Base-by-base conservation (phyloP, 2,113 vertebrate species). In the Pollimyrus isidori region DNA sequence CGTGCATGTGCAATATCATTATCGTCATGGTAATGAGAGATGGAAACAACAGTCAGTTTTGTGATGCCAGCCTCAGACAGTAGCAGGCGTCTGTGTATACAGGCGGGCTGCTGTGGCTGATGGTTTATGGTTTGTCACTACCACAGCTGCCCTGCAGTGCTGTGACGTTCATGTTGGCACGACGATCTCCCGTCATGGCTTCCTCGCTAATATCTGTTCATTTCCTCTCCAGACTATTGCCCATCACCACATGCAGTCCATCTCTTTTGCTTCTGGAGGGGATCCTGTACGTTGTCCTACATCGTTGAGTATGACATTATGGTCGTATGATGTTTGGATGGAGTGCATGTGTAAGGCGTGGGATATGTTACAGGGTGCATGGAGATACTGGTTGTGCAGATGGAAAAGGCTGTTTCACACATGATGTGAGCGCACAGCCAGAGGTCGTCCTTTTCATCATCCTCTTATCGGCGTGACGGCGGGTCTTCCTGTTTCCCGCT, bases 251-350 rank as follows among this genome's bases (percentile, higher is more conserved):
- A 98, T 99, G 97, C 97, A 97, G 93, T 97, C 97, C 91, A 97
- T 98, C 94, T 99, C 98, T 39, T 98, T 99, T 93, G 97, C 97
- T 89, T 99, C 98, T 76, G 98, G 98, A 95, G 98, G 98, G 91
- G 97, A 98, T 93, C 96, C 97, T 88, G 98, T 99, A 97, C 92
- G 98, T 97, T 90, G 35, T 73, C 82, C 45, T 23, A 30, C 26
- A 2, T 15, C 13, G 39, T 52, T 82, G 4, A 52, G 50, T 80
- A 88, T 88, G 87, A 45, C 39, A 10, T 49, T 49, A n/a, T 46
- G 87, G 87, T 3, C 17, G 21, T 87, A 19, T 87, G 23, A 84
- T 21, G 45, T 13, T 62, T 3, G 58, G n/a, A 23, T 88, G 62
- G 87, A 17, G 42, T 56, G 52, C 86, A 39, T 53, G 86, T 19